A percentile compares a stretch with the other conserved stretches of the same genome.
Evolutionary conservation across 1,140 invertebrate genomes (phyloP).

Genomic region (Lerema accius): DNA sequence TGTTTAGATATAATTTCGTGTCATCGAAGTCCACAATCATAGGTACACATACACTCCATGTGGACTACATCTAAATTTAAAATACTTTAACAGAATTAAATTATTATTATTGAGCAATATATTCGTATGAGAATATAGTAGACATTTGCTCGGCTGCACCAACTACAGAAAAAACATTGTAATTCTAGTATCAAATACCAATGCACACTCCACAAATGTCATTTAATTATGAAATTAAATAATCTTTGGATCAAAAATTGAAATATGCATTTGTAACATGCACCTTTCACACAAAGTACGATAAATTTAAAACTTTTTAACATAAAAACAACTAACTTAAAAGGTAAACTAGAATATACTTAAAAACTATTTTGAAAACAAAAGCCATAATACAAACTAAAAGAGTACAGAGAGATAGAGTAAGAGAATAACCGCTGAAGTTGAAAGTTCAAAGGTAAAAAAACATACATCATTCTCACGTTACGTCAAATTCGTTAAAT

Average conservation of each 20-base stretch:
- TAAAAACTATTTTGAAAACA: constrained; percentile 77
- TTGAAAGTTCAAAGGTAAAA: constrained; percentile 61
- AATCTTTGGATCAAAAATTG: constrained; percentile 81
- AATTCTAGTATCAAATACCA: constrained; percentile 77
- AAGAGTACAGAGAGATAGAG: constrained; percentile 37
- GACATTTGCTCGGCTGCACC: constrained; percentile 81
- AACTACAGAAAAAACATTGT: constrained; percentile 73
- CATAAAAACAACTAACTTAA: constrained; percentile 75
- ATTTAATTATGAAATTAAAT: constrained; percentile 68
- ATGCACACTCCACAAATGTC: constrained; percentile 81
- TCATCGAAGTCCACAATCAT: constrained; percentile 63
- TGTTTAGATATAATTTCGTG: constrained; percentile 77
- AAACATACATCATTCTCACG: constrained; percentile 52
- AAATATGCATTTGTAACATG: constrained; percentile 77
- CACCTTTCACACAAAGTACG: constrained; percentile 75
- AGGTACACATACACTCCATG: constrained; percentile 57
- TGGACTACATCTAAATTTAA: constrained; percentile 74
- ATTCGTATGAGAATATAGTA: constrained; percentile 80
- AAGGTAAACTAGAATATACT: constrained; percentile 75
- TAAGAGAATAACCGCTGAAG: constrained; percentile 46
- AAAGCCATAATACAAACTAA: constrained; percentile 73
- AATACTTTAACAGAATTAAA: constrained; percentile 80
- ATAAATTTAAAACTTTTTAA: constrained; percentile 71
- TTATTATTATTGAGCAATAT: constrained; percentile 82
- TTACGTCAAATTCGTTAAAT: constrained; percentile 49